Conservation (phyloP, 2,797 vertebrate species). For the Sciaenops ocellatus region DNA sequence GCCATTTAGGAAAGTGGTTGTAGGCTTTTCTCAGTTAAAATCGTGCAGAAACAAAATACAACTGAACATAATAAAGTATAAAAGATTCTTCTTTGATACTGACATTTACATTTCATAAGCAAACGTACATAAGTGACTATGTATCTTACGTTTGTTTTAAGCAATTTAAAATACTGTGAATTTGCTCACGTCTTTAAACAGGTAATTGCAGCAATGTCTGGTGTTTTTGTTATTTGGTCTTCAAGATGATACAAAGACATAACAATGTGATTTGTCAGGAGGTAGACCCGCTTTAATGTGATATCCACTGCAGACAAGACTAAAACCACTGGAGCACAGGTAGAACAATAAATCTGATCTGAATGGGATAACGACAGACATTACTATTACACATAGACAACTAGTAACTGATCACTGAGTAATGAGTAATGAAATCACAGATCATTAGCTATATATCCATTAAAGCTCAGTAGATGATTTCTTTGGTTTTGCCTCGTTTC, state of each 20-base stretch:
- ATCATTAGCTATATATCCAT: background rate
- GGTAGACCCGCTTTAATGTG: constrained; percentile 11
- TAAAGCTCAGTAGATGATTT: constrained; percentile 82
- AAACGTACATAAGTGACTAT: no score
- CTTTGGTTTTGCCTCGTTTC: constrained; percentile 30
- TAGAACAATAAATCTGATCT: background rate
- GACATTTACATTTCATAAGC: background rate
- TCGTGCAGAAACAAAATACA: background rate
- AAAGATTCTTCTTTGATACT: background rate
- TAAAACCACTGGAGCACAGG: background rate
- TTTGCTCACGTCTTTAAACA: background rate
- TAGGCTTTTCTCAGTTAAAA: background rate
- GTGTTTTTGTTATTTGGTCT: background rate
- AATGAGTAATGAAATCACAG: background rate
- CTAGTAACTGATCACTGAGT: background rate
- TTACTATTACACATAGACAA: background rate
- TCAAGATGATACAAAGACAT: background rate
- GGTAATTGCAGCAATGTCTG: background rate
- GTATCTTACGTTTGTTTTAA: background rate
- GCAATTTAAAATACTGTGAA: background rate
- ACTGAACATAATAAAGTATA: background rate
- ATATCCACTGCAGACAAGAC: background rate
- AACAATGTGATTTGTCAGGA: background rate
- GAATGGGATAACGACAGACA: background rate
- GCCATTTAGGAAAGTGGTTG: no score